phyloP scores from a whole-genome alignment of 2,113 vertebrate species.

The Otocyon megalotis region DNA sequence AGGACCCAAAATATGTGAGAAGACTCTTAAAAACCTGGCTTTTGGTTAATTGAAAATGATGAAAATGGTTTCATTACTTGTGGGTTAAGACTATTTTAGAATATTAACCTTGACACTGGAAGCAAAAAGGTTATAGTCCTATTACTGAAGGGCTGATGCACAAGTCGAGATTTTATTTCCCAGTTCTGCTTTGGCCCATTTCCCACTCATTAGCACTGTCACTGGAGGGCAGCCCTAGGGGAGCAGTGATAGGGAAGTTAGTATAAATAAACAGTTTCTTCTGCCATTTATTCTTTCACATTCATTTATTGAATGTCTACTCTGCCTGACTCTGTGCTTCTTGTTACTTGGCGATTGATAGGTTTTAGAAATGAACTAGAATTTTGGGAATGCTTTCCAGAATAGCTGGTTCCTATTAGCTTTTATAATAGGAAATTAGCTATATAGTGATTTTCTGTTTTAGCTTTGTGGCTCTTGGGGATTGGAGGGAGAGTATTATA shows the following conservation, averaged over 20 bases:
- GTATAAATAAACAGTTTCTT: background rate
- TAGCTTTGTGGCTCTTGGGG: background rate
- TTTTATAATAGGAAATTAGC: background rate
- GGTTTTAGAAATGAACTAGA: background rate
- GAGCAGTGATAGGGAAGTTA: background rate
- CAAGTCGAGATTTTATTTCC: background rate
- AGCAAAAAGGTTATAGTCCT: background rate
- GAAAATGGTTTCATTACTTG: background rate
- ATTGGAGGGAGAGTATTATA: background rate
- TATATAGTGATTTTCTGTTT: background rate
- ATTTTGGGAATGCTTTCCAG: background rate
- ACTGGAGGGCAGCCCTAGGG: background rate
- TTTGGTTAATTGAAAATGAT: background rate
- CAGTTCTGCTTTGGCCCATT: background rate
- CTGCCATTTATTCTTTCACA: background rate
- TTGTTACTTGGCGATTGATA: constrained; percentile 23
- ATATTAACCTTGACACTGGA: background rate
- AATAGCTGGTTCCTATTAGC: background rate
- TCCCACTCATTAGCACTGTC: background rate
- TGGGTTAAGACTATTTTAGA: background rate
- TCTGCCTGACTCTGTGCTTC: background rate
- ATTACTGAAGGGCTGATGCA: background rate
- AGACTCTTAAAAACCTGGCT: background rate
- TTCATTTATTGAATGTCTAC: background rate
- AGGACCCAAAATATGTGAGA: background rate